Evolutionary conservation across 2,888 invertebrate genomes (phyloP).

Genomic region (Diogma glabrata): DNA sequence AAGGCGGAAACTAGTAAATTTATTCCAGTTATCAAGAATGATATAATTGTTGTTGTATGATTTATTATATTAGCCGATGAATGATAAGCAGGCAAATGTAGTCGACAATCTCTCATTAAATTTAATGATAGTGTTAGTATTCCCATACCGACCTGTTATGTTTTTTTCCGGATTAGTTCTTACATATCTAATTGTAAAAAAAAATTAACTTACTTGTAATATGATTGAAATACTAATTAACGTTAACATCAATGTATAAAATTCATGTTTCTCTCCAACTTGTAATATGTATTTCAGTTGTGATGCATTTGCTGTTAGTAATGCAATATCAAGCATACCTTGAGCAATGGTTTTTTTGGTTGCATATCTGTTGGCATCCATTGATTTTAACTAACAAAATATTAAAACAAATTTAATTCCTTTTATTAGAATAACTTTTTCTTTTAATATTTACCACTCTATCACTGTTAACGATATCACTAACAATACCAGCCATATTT

Average conservation of each 20-base stretch:
- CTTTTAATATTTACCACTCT: too few relatives aligned
- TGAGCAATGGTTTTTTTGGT: conserved; percentile 88
- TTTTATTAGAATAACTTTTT: too few relatives aligned
- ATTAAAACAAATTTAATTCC: too few relatives aligned
- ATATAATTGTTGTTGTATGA: conserved; percentile 54
- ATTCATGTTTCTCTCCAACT: conserved; percentile 74
- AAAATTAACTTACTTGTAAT: conserved; percentile 57
- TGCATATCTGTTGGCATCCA: conserved; percentile 81
- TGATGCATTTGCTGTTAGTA: conserved; percentile 78
- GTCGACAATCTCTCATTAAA: conserved; percentile 62
- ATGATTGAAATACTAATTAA: conserved; percentile 73
- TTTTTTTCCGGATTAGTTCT: neutral
- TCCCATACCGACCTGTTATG: conserved; percentile 57
- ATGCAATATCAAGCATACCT: conserved; percentile 79
- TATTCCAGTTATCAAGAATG: conserved; percentile 60
- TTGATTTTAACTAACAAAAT: conserved; percentile 51
- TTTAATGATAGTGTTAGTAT: conserved; percentile 60
- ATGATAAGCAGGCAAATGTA: conserved; percentile 58
- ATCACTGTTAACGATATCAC: too few relatives aligned
- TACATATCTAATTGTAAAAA: neutral
- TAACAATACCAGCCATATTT: too few relatives aligned
- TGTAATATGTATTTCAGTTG: conserved; percentile 78
- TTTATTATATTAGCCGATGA: conserved; percentile 57
- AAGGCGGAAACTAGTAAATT: conserved; percentile 69
- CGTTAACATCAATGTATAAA: conserved; percentile 68